Evolutionary conservation across 1,140 invertebrate species (phyloP), one percentile per base, ranked within the genome.

Genomic region (Riptortus pedestris): DNA sequence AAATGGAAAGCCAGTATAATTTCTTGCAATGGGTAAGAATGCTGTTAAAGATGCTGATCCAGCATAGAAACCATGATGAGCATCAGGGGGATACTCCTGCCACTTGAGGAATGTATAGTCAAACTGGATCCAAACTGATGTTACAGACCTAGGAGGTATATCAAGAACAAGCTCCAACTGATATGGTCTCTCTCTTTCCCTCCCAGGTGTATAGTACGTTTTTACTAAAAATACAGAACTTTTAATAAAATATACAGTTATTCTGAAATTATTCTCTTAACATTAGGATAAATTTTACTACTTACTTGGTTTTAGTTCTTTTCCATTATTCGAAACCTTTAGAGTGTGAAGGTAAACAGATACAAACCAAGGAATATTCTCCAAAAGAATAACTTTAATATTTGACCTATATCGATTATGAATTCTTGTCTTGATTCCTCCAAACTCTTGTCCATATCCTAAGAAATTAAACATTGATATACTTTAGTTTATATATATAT

Each of bases 1-100:
- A 66, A 85, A 78, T 22, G 87, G 86, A 59, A 90, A 71, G 14
- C 85, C 83, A 1, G 88, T 88, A 71, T 87, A 91, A 77, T 92
- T 90, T 67, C 81, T 80, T 3, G 85, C 86, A 55, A 85, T 79
- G 0, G 91, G 89, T 67, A 96, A 74, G 33, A 84, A 77, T 4
- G 85, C 84, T 59, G 85, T 85, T 20, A 98, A 81, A 29, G 93
- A 79, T 27, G 93, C 86, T 38, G 92, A 85, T 5, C 88, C 88
- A 73, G 95, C 83, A 71, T 96, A 95, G 78, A 96, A 96, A 0
- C 96, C 96, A 78, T 98, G 94, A 82, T 98, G 97, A 2, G 96
- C 94, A 84, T 99, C 96, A 1, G 96, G 96, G 38, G 95, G 95
- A 79, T 98, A 98, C 77, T 98, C 95, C 71, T 95, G 91, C 94